Evolutionary conservation across 2,797 vertebrate genomes (phyloP).

Genomic region (Cheirogaleus major): DNA sequence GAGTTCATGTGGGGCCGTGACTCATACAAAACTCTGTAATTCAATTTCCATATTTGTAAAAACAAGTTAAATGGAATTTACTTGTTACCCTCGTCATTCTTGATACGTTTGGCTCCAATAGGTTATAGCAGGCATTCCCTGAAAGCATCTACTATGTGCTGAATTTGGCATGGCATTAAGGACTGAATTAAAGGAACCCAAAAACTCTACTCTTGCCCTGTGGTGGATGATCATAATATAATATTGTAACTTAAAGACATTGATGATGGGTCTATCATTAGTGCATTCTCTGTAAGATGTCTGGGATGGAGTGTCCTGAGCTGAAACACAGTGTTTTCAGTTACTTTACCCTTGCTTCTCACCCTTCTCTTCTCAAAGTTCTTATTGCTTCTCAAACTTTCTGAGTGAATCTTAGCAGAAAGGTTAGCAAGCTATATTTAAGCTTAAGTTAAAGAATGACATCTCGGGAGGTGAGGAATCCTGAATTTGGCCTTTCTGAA

Average conservation of each 20-base stretch:
- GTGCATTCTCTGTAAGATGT: not conserved
- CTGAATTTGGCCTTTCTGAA: not conserved
- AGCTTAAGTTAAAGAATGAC: not conserved
- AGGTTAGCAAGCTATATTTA: not conserved
- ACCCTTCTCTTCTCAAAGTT: not conserved
- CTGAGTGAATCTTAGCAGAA: not conserved
- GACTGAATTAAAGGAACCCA: not conserved
- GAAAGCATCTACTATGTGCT: not conserved
- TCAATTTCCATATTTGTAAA: slow-evolving; percentile 30
- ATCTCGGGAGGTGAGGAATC: not conserved
- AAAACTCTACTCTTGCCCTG: not conserved
- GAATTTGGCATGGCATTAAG: not conserved
- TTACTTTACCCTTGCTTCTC: not conserved
- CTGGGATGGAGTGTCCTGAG: not conserved
- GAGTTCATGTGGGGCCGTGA: not conserved
- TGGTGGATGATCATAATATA: not conserved
- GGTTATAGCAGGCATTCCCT: not conserved
- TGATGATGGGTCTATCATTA: not conserved
- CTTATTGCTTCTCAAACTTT: not conserved
- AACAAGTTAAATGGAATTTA: slow-evolving; percentile 31
- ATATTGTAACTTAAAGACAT: not conserved
- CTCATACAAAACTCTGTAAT: not conserved
- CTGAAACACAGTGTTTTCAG: not conserved
- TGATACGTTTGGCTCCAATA: not conserved
- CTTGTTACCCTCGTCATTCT: not conserved